phyloP scores from a whole-genome alignment of 2,888 invertebrate species.

The Steinernema hermaphroditum region DNA sequence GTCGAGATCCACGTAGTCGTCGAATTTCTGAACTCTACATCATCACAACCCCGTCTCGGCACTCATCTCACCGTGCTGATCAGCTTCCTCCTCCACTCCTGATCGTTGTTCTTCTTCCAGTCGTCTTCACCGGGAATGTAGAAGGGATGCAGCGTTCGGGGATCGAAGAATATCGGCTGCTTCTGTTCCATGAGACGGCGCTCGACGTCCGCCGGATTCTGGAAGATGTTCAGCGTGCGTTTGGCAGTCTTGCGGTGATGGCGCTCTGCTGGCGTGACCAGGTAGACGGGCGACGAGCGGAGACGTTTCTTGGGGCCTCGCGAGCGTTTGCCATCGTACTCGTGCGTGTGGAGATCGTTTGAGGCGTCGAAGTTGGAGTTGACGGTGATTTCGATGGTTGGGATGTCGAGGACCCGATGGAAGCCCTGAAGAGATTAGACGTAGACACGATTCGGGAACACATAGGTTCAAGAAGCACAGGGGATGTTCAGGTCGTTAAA shows the following conservation, averaged over 20 bases:
- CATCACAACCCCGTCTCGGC: too few relatives aligned
- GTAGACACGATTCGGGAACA: too few relatives aligned
- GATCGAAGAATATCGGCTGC: conserved; percentile 7
- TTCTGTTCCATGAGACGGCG: not conserved
- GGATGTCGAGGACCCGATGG: not conserved
- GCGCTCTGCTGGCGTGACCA: too few relatives aligned
- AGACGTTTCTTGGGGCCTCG: too few relatives aligned
- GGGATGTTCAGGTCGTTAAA: too few relatives aligned
- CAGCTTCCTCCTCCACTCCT: not conserved
- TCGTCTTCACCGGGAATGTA: not conserved
- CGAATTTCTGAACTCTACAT: not conserved
- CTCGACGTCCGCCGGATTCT: not conserved
- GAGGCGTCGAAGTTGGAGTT: not conserved
- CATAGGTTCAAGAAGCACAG: too few relatives aligned
- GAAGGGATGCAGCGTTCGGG: conserved; percentile 5
- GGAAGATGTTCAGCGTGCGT: not conserved
- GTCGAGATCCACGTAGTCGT: conserved; percentile 4
- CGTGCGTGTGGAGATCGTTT: not conserved
- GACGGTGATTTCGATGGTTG: not conserved
- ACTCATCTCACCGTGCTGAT: not conserved
- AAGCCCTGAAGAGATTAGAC: not conserved
- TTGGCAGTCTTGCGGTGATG: not conserved
- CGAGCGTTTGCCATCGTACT: too few relatives aligned
- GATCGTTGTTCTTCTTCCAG: conserved; percentile 2
- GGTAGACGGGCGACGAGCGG: too few relatives aligned